Conservation (phyloP, 2,113 vertebrate genomes). For the Brachyhypopomus occidentalis region DNA sequence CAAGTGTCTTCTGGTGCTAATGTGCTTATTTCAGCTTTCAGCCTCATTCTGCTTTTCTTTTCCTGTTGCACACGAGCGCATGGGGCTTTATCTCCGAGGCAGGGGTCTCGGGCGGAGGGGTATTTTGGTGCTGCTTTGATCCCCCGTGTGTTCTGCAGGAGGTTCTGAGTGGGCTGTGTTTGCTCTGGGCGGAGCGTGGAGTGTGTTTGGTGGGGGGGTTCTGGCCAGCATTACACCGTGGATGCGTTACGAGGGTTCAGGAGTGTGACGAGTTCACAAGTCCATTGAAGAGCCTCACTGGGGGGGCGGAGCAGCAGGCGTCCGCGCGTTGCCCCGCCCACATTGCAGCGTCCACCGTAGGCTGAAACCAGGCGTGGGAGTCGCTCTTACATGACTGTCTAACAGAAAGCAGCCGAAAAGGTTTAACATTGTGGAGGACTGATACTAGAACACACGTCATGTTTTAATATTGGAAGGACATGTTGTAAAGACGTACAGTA, state of each 20-base stretch:
- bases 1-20: slow-evolving; percentile 37
- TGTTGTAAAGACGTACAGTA: too few species aligned
- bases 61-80: slow-evolving; percentile 1
- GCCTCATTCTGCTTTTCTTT: slow-evolving; percentile 11
- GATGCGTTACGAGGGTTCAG: background rate
- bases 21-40: slow-evolving; percentile 34
- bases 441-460: too few species aligned
- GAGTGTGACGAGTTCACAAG: background rate
- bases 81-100: background rate
- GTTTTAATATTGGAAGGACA: too few species aligned
- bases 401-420: too few species aligned
- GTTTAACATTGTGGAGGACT: too few species aligned
- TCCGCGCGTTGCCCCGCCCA: too few species aligned
- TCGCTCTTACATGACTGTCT: too few species aligned
- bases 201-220: background rate
- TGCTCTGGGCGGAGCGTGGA: background rate
- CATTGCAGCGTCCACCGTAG: too few species aligned
- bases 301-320: too few species aligned
- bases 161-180: background rate
- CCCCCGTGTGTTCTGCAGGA: background rate
- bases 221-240: background rate
- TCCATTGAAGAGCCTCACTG: too few species aligned
- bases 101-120: background rate
- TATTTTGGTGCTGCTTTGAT: background rate
- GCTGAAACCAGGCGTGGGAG: too few species aligned